Percentiles rank a stretch among this genome's conserved stretches.
phyloP scores from a whole-genome alignment of 1,140 invertebrate genomes.

The Periplaneta americana region DNA sequence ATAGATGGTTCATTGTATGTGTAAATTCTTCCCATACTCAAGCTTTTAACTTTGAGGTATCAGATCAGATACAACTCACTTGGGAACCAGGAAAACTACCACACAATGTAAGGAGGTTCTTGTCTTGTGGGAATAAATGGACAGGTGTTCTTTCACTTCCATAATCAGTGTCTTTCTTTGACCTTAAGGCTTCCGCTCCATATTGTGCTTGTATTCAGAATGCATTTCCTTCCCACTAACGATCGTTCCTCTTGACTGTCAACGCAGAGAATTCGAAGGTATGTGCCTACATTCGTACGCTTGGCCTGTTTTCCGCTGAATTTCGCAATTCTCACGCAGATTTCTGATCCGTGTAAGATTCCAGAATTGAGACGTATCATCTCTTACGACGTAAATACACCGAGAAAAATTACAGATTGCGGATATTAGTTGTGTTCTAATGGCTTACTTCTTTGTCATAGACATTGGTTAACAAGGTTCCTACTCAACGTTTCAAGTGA shows the following conservation, averaged over 20 bases:
- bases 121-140: not conserved
- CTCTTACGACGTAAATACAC: not conserved
- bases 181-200: too few species aligned
- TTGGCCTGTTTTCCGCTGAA: not conserved
- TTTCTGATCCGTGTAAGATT: not conserved
- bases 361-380: not conserved
- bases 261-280: not conserved
- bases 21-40: not conserved
- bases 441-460: too few species aligned
- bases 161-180: not conserved
- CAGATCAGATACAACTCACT: not conserved
- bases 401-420: too few species aligned
- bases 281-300: not conserved
- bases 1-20: too few species aligned
- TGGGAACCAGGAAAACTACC: not conserved
- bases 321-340: not conserved
- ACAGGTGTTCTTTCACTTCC: not conserved
- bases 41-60: not conserved
- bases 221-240: not conserved
- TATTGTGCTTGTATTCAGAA: not conserved
- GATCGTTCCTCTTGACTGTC: not conserved
- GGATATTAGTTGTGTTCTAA: too few species aligned
- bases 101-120: not conserved
- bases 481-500: too few species aligned
- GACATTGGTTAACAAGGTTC: too few species aligned